Evolutionary conservation across 2,888 invertebrate species (phyloP), one percentile per base, ranked within the genome.

Genomic region (Prosapia bicincta): DNA sequence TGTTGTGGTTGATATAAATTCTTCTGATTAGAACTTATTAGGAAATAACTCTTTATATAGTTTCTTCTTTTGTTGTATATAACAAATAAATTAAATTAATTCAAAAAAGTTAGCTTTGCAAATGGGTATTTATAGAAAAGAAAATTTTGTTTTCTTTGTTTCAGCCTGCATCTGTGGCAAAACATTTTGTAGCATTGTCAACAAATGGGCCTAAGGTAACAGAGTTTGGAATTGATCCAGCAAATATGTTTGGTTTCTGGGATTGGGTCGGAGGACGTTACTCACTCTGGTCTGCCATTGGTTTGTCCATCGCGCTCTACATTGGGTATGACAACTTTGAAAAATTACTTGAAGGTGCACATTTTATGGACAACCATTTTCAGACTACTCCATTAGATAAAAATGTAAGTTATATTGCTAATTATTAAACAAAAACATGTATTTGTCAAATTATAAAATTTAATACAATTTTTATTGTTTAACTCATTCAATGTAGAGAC

Each of bases 201-300:
- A 99, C 99, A 0, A 99, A 99, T 85, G 91, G 88, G 25, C 89
- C 91, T 79, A 97, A 98, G 85, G 99, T 98, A n/a, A 93, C 92
- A 25, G 97, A 94, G 38, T 99, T 99, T 86, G 99, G 99, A 20
- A 99, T 99, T 82, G 95, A 98, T 85, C 90, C 95, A 79, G 92
- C 92, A 81, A 99, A 99, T 84, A 99, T 99, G 98, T 99, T 99
- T 87, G 98, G 94, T 25, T 99, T 99, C 86, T 99, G 99, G 99
- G 99, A 99, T 87, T 99, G 99, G 98, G 99, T 99, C 67, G 99
- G 99, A 38, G 99, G 99, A 81, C 92, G 99, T 83, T 92, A 92
- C 82, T 99, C 99, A 0, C 87, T 99, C 10, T 99, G 99, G 99
- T 99, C 99, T 0, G 99, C 99, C 3, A 99, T 99, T 86, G 99